Evolutionary conservation across 2,797 vertebrate genomes (phyloP).

Genomic region (Crenichthys baileyi): DNA sequence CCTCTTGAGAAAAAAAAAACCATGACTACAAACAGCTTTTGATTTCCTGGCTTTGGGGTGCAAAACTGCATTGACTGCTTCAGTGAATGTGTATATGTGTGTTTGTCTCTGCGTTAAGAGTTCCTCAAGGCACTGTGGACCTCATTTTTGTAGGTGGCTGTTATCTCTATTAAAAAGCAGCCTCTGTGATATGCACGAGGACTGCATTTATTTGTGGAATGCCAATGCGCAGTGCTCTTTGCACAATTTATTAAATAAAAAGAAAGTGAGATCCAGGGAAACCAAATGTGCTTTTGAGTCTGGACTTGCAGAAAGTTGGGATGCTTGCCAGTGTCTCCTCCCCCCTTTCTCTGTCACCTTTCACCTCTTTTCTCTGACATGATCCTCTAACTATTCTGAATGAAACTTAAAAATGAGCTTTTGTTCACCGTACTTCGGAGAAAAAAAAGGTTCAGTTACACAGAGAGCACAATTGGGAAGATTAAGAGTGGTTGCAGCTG

Average conservation of each 20-base stretch:
- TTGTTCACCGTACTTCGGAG: constrained; percentile 11
- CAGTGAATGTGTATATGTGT: constrained; percentile 28
- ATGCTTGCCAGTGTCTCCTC: constrained; percentile 58
- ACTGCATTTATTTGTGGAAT: constrained; percentile 3
- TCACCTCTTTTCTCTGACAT: constrained; percentile 46
- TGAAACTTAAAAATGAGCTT: constrained; percentile 5
- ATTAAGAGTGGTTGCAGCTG: constrained; percentile 20
- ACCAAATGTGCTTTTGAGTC: constrained; percentile 41
- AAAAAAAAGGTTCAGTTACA: constrained; percentile 1
- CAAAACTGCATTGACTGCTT: constrained; percentile 45
- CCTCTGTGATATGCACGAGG: background rate
- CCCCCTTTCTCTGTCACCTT: constrained; percentile 49
- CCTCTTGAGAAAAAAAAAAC: constrained; percentile 30
- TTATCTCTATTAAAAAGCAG: constrained; percentile 20
- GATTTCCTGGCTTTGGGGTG: constrained; percentile 62
- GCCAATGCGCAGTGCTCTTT: background rate
- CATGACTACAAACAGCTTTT: constrained; percentile 70
- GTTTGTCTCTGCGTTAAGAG: constrained; percentile 10
- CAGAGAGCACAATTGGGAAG: constrained; percentile 22
- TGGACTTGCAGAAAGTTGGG: constrained; percentile 54
- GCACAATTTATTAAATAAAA: constrained; percentile 23
- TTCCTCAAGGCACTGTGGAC: constrained; percentile 48
- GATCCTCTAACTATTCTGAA: constrained; percentile 21
- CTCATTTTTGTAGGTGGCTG: constrained; percentile 34
- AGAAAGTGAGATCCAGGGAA: constrained; percentile 13